Evolutionary conservation across 2,113 vertebrate genomes (phyloP).

Genomic region (Nothocercus nigrocapillus): DNA sequence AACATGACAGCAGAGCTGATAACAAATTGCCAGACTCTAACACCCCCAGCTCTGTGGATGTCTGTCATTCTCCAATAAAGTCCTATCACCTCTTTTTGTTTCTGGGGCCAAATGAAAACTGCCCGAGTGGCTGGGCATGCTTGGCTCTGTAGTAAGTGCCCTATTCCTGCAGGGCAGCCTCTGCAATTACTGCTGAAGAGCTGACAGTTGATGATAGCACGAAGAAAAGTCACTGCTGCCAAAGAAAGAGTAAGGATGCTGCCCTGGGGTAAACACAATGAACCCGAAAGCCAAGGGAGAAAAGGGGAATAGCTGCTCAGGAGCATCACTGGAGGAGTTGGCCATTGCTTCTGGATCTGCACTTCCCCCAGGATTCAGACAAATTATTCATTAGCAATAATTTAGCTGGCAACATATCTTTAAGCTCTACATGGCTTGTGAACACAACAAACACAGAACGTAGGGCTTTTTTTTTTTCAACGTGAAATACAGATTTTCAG

Average conservation of each 20-base stretch:
- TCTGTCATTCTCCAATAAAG: background rate
- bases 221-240: conserved; percentile 12
- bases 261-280: background rate
- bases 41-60: background rate
- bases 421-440: conserved; percentile 23
- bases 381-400: conserved; percentile 39
- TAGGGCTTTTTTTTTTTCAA: background rate
- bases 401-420: conserved; percentile 50
- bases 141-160: background rate
- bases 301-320: background rate
- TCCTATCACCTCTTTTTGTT: background rate
- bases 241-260: background rate
- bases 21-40: background rate
- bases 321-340: background rate
- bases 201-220: background rate
- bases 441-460: background rate
- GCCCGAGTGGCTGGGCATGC: background rate
- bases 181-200: background rate
- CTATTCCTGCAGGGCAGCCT: background rate
- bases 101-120: background rate
- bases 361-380: background rate
- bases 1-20: background rate
- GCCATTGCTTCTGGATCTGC: background rate
- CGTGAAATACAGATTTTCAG: conserved; percentile 50
- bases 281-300: background rate